Evolutionary conservation across 2,888 invertebrate species (phyloP), one percentile per base, ranked within the genome.

Genomic region (Zeuzera pyrina): DNA sequence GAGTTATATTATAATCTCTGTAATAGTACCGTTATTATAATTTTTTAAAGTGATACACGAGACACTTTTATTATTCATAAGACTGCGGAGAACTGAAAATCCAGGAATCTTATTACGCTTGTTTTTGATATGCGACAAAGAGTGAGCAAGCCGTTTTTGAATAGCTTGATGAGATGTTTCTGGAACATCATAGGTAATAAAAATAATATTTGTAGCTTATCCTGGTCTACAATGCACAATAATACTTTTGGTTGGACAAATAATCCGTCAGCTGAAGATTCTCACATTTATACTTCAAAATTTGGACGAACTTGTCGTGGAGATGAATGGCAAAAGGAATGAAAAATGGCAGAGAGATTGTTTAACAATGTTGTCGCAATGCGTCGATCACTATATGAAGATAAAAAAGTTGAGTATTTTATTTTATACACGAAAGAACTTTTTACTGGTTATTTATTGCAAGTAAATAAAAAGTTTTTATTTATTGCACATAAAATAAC

Each of bases 191-290:
- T n/a, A n/a, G n/a, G n/a, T n/a, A n/a, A n/a, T 13, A 26, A 26
- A 5, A 14, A 26, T 12, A 26, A 12, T 13, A 26, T n/a, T 58
- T 52, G 15, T 33, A 83, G 81, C 65, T 0, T 76, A 73, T 27
- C 71, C 79, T 11, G 78, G 74, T 1, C 41, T 81, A 0, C 81
- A 81, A 39, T 52, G 58, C n/a, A 74, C 59, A 2, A 70, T 83
- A 25, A 59, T 76, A 2, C 44, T 81, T 0, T 46, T 83, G 3
- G 41, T 69, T 1, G 63, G 73, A 3, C 81, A 83, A 44, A 45
- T 63, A 1, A 68, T 81, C n/a, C 68, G 81, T 1, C 79, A 83
- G 23, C 39, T 70, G 2, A 53, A 42, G 19, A 67, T 83, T 11
- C 26, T 83, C 1, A 54, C 60, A 0, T 79, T 67, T 27, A 62